Base-by-base conservation (phyloP, 2,888 invertebrate species). In the Chaitophorus viminalis region DNA sequence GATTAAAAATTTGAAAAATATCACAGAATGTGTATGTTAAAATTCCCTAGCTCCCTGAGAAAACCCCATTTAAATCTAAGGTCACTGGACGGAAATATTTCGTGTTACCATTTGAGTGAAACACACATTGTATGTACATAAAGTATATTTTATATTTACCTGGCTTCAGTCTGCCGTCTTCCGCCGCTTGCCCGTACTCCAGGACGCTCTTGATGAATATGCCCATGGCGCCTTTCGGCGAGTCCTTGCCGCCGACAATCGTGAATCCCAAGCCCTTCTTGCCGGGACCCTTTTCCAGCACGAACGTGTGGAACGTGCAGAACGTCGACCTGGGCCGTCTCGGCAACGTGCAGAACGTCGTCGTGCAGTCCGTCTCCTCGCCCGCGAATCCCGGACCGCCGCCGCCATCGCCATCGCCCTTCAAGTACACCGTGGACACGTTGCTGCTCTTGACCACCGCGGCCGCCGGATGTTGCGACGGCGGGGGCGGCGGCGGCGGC, bases 181-280 rank as follows among this genome's bases (percentile, higher is more conserved):
- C 96, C 84, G 96, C 94, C 72, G 97, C 96, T 91, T 96, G 95
- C 74, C 97, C 97, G 91, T 94, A 94, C 77, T 95, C 94, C 90
- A 96, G 93, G 90, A 97, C 96, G 91, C 96, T 96, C 91, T 96
- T 96, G 90, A 97, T 95, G 91, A 95, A 96, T 91, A 97, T 96
- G 76, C 96, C 96, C 91, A 96, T 94, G 89, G 95, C 95, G 88
- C 96, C 96, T 91, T 95, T 94, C 3, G 96, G 95, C 65, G 96
- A 96, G 91, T 97, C 97, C 89, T 95, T 93, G 78, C 97, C 97
- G 74, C 97, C 97, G 4, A 97, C 97, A 90, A 97, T 96, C 21
- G 96, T 96, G 91, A 97, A 97, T n/a, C 97, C 97, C 60, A 97
- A 93, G 0, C 95, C 95, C 92, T 96, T 96, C 91, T 95, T 95